Percentiles rank a stretch among this genome's conserved stretches.
These are phyloP conservation scores for Hypothenemus hampei DNA, from an alignment of 1,140 invertebrate species.

Conservation along the genomic window DNA sequence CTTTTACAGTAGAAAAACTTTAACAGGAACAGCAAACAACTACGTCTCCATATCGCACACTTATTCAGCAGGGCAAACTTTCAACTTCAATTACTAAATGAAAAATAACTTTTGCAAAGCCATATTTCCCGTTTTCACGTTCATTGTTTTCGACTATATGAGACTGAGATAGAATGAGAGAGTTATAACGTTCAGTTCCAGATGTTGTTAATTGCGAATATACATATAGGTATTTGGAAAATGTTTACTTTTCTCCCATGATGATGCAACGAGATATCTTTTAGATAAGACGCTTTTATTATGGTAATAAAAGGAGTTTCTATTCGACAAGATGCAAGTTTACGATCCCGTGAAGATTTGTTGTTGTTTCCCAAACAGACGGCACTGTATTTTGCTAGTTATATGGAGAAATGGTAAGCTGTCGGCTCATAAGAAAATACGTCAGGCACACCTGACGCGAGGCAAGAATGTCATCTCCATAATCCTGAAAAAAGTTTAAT, in stretches of 20 bases:
- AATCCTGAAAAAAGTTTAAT: slow-evolving; percentile 3
- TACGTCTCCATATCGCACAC: neutral
- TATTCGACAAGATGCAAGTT: neutral
- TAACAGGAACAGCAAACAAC: neutral
- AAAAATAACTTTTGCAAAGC: neutral
- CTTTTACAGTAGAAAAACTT: neutral
- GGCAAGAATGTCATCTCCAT: slow-evolving; percentile 2
- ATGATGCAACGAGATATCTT: neutral
- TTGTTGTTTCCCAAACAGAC: neutral
- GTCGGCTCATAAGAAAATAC: slow-evolving; percentile 4
- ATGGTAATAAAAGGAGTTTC: neutral
- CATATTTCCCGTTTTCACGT: neutral
- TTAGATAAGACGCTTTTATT: neutral
- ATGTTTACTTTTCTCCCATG: neutral
- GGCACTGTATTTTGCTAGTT: neutral
- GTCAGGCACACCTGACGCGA: slow-evolving; percentile 10
- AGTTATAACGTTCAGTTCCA: neutral
- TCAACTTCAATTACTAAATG: neutral
- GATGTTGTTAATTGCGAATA: neutral
- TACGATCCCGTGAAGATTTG: neutral
- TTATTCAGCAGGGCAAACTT: neutral
- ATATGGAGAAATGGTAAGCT: neutral
- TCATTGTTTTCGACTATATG: too few relatives aligned
- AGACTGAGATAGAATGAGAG: too few relatives aligned
- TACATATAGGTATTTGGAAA: neutral